phyloP scores from a whole-genome alignment of 2,797 vertebrate species.

The Neostethus bicornis region DNA sequence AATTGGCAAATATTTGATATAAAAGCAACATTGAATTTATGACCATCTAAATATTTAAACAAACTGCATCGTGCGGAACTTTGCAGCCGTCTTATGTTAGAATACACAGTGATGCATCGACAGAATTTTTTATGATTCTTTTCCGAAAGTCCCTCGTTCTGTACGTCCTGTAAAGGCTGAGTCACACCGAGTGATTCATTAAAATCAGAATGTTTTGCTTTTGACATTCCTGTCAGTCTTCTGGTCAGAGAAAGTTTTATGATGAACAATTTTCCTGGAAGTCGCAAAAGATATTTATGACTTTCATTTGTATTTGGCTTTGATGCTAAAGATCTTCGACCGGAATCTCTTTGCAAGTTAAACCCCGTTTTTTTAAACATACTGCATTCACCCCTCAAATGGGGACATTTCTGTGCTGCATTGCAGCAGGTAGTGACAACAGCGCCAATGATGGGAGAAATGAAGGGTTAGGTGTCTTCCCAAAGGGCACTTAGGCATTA shows the following conservation, averaged over 20 bases:
- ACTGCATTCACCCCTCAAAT: too few relatives aligned
- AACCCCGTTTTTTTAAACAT: too few relatives aligned
- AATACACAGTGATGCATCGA: not conserved
- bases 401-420: too few relatives aligned
- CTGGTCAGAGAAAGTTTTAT: not conserved
- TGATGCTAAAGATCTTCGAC: too few relatives aligned
- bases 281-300: constrained; percentile 1
- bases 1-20: not conserved
- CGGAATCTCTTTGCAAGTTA: too few relatives aligned
- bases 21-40: not conserved
- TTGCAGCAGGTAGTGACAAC: too few relatives aligned
- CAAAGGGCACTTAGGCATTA: too few relatives aligned
- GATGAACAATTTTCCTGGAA: constrained; percentile 37
- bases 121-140: not conserved
- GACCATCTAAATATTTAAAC: constrained; percentile 3
- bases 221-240: constrained; percentile 43
- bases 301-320: too few relatives aligned
- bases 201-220: constrained; percentile 49
- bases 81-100: constrained; percentile 9
- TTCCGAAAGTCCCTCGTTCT: constrained; percentile 7
- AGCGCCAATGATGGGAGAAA: too few relatives aligned
- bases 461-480: too few relatives aligned
- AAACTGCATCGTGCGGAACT: not conserved
- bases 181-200: constrained; percentile 21
- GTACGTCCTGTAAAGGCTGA: constrained; percentile 22